Base-by-base conservation (phyloP, 2,888 invertebrate genomes). In the Pogonocherus hispidulus region DNA sequence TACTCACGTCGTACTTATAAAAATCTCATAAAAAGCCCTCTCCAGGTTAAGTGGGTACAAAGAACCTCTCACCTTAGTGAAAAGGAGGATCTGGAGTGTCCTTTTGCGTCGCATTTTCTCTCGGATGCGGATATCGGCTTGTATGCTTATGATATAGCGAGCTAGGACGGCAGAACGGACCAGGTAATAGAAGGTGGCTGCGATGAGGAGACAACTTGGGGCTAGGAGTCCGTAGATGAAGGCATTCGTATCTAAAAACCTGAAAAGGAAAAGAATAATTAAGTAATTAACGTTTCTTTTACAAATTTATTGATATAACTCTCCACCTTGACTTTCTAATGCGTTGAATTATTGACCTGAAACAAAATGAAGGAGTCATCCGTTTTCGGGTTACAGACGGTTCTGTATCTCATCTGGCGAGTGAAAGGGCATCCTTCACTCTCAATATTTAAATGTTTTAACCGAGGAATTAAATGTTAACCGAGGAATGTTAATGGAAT, bases 71-170 rank as follows among this genome's bases (percentile, higher is more conserved):
- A 90, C 89, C 84, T 90, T 89, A 16, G 88, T 85, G 81, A 90
- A 90, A 18, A 90, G 87, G 68, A 88, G 86, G 73, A 90, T 86
- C 79, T 90, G 91, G 67, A 90, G 82, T 35, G 87, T 86, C 71
- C 90, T 86, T 74, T 89, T 87, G 73, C 88, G 86, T 62, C 88
- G 87, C 88, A 90, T 88, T 82, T 89, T 90, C 77, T 89, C 88
- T 47, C 89, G 87, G 47, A 88, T 86, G 77, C 88, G 87, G 68
- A 88, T 85, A 74, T 90, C 89, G 69, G 89, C 83, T 77, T 90
- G 89, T 87, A 90, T 87, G 75, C 88, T 88, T 79, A 89, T 88
- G 41, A 89, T 88, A 80, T 89, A 88, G 76, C 89, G 86, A 11
- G 90, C 88, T 9, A 89, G 87, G 59, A 88, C 85, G 19, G 89